A percentile compares a stretch with the other conserved stretches of the same genome.
phyloP scores from a whole-genome alignment of 2,888 invertebrate genomes.

The Lamellibrachia satsuma region DNA sequence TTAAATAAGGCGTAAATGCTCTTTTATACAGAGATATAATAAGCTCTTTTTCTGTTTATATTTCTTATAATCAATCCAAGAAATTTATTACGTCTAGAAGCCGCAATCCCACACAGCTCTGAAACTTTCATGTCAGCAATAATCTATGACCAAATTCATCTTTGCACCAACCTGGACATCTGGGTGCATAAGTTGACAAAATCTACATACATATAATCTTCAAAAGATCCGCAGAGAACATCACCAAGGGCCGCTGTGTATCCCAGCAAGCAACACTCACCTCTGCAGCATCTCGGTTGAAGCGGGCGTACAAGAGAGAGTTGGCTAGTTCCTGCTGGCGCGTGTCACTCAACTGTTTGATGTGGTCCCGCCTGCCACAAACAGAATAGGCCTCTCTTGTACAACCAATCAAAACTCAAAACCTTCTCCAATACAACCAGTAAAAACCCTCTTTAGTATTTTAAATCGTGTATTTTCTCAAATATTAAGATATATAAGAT shows the following conservation, averaged over 20 bases:
- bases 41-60: no score
- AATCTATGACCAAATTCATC: no score
- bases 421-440: background rate
- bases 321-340: slow-evolving; percentile 79
- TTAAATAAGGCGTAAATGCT: no score
- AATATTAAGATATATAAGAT: no score
- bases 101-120: no score
- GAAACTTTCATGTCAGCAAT: no score
- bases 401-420: background rate
- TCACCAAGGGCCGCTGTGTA: background rate
- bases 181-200: no score
- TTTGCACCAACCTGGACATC: no score
- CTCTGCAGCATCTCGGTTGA: slow-evolving; percentile 89
- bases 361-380: slow-evolving; percentile 52
- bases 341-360: slow-evolving; percentile 74
- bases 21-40: no score
- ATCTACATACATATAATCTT: no score
- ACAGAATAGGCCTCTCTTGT: background rate
- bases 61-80: no score
- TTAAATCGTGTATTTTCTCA: background rate
- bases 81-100: no score
- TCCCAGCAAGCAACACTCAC: slow-evolving; percentile 46
- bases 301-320: slow-evolving; percentile 85
- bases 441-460: background rate
- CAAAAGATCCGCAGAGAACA: background rate